These are phyloP conservation scores for Cyanoramphus novaezelandiae DNA, from an alignment of 2,113 vertebrate genomes.

Conservation along the genomic window DNA sequence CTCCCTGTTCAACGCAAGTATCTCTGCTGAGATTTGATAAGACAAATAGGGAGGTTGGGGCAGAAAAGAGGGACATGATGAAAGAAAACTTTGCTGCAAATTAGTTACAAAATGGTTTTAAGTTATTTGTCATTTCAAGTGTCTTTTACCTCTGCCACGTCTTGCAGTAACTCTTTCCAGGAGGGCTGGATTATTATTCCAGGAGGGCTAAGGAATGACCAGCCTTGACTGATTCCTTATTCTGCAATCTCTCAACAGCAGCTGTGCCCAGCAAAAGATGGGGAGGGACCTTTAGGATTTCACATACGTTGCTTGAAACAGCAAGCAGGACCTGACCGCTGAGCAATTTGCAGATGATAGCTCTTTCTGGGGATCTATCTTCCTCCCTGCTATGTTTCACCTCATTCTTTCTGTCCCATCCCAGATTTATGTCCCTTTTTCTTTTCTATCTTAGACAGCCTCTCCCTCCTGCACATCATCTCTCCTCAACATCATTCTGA, in stretches of 20 bases:
- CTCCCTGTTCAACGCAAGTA: background rate
- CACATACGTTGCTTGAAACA: background rate
- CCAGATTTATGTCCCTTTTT: background rate
- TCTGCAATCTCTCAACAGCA: background rate
- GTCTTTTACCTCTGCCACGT: background rate
- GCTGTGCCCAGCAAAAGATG: background rate
- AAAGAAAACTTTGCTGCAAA: background rate
- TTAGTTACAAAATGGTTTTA: background rate
- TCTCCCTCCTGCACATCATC: background rate
- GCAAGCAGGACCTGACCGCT: background rate
- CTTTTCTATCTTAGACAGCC: background rate
- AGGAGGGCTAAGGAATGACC: background rate
- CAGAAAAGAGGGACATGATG: background rate
- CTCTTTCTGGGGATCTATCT: background rate
- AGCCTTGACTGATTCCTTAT: background rate
- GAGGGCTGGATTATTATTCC: background rate
- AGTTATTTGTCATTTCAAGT: background rate
- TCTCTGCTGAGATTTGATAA: constrained; percentile 1
- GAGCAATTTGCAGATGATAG: background rate
- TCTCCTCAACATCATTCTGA: background rate
- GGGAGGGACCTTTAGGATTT: background rate
- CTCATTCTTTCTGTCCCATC: background rate
- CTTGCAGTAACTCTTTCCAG: background rate
- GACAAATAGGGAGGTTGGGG: background rate
- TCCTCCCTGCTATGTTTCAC: background rate